Evolutionary conservation across 2,888 invertebrate species (phyloP).

Genomic region (Pachycephus smyrnensis): DNA sequence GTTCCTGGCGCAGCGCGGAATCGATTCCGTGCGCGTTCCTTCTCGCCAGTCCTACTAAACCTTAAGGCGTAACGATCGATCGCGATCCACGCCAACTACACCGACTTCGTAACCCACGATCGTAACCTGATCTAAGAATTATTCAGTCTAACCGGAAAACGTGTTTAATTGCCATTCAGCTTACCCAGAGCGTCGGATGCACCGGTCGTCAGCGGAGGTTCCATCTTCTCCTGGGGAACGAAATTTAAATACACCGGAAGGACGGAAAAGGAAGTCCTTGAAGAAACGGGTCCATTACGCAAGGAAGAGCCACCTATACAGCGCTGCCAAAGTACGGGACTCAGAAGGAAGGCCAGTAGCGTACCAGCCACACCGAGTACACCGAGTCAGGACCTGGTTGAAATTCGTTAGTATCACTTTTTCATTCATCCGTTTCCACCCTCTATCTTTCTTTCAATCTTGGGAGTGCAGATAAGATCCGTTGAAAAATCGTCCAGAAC

Average conservation of each 20-base stretch:
- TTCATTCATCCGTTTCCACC: constrained; percentile 10
- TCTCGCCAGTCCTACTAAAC: too few relatives aligned
- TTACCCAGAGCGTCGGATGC: constrained; percentile 89
- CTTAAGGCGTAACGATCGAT: too few relatives aligned
- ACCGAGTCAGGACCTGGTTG: constrained; percentile 76
- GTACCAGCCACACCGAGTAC: constrained; percentile 90
- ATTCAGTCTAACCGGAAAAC: too few relatives aligned
- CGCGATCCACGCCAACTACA: too few relatives aligned
- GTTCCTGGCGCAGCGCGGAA: too few relatives aligned
- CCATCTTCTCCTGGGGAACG: constrained; percentile 93
- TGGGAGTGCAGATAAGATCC: too few relatives aligned
- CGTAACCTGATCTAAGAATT: not conserved
- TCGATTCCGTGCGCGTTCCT: too few relatives aligned
- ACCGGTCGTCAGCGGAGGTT: constrained; percentile 89
- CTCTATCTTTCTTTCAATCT: not conserved
- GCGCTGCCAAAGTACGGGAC: constrained; percentile 74
- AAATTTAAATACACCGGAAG: constrained; percentile 94
- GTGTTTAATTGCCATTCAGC: constrained; percentile 67
- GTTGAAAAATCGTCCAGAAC: too few relatives aligned
- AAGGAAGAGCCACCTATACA: constrained; percentile 72
- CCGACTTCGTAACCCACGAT: not conserved
- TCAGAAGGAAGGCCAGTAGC: constrained; percentile 83
- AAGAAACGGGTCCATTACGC: constrained; percentile 75
- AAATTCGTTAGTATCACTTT: constrained; percentile 67
- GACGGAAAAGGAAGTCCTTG: constrained; percentile 91